Percentiles rank a stretch among this genome's conserved stretches.
Evolutionary conservation across 2,888 invertebrate species (phyloP).

Genomic region (Eupeodes luniger): DNA sequence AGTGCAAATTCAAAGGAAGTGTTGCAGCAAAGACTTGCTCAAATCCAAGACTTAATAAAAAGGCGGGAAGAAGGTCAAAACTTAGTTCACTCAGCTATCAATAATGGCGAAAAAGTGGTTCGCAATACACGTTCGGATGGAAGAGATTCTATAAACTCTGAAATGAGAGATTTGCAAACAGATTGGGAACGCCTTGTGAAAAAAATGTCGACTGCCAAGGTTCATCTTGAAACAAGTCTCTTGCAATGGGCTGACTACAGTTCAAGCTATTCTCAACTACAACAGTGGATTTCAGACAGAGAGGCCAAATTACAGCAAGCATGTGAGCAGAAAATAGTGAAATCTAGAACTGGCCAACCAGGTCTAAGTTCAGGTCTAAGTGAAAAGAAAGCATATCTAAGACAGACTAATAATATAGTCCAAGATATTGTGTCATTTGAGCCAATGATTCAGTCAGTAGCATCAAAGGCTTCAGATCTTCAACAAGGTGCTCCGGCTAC

Average conservation of each 20-base stretch:
- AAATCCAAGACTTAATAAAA: conserved; percentile 91
- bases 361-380: conserved; percentile 92
- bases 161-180: conserved; percentile 94
- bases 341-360: conserved; percentile 91
- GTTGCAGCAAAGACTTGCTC: conserved; percentile 91
- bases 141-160: conserved; percentile 92
- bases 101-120: conserved; percentile 95
- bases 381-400: conserved; percentile 93
- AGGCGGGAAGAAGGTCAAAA: conserved; percentile 95
- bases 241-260: conserved; percentile 98
- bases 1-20: conserved; percentile 92
- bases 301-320: conserved; percentile 96
- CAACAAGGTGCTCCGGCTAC: conserved; percentile 96
- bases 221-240: conserved; percentile 94
- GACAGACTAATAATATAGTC: conserved; percentile 96
- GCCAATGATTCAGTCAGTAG: conserved; percentile 98
- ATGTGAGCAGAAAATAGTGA: conserved; percentile 92
- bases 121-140: conserved; percentile 95
- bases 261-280: conserved; percentile 95
- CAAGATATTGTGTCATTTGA: conserved; percentile 98
- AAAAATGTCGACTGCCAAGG: conserved; percentile 96
- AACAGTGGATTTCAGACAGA: conserved; percentile 97
- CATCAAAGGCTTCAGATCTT: conserved; percentile 96
- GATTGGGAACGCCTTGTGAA: conserved; percentile 97
- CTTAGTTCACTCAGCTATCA: conserved; percentile 93